These are phyloP conservation scores for Plecturocebus donacophilus DNA, from an alignment of 2,113 vertebrate genomes.

Conservation along the genomic window DNA sequence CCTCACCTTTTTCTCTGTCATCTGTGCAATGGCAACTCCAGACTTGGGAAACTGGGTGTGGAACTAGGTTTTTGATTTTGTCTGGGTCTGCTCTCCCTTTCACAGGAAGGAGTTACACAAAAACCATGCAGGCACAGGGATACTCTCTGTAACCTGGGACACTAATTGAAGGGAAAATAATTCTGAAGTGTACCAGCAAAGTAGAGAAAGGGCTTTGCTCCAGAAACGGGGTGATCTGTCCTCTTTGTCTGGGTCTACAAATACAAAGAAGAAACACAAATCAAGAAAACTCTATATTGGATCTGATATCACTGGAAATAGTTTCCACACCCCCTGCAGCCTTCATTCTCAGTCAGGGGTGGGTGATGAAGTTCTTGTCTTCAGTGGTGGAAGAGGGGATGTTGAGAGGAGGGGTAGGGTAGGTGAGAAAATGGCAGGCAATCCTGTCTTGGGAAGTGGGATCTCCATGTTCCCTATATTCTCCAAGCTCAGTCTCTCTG, in stretches of 20 bases:
- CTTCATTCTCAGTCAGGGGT: not conserved
- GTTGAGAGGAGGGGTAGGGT: not conserved
- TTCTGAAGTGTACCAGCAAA: not conserved
- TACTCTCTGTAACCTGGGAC: not conserved
- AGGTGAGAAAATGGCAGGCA: not conserved
- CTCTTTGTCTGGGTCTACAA: not conserved
- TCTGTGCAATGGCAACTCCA: no score
- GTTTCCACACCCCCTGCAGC: not conserved
- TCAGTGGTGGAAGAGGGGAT: not conserved
- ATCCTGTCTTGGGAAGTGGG: not conserved
- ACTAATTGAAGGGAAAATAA: not conserved
- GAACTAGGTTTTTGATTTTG: not conserved
- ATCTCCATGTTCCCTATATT: not conserved
- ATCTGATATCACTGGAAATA: not conserved
- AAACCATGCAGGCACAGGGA: not conserved
- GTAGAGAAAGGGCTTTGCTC: not conserved
- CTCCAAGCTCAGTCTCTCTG: not conserved
- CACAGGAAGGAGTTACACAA: not conserved
- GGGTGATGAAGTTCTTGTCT: not conserved
- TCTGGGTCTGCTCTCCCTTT: not conserved
- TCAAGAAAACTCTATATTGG: not conserved
- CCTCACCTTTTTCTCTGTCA: not conserved
- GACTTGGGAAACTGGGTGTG: not conserved
- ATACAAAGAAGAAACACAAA: not conserved
- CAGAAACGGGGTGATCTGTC: not conserved